Base-by-base conservation (phyloP, 2,888 invertebrate species). In the Opisthograptis luteolata region DNA sequence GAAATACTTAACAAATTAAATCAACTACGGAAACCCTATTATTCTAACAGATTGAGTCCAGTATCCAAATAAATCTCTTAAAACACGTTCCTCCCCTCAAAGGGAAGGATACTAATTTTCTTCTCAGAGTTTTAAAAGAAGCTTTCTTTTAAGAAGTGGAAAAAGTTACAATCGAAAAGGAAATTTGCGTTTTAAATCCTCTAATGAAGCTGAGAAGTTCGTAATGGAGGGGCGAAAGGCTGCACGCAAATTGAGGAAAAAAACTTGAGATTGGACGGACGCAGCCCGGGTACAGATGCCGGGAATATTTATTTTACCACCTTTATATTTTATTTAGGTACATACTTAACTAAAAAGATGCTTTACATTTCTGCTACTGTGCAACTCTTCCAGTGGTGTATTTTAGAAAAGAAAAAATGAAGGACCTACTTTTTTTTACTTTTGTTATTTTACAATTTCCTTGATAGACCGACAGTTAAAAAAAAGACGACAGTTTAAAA, bases 141-240 rank as follows among this genome's bases (percentile, higher is more conserved):
- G 87, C 84, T 86, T 87, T 82, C 84, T 87, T 87, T 86, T 85
- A 84, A 87, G 86, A 79, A 84, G 84, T 87, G 79, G 84, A 89
- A 88, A 88, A 90, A 90, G 88, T 89, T 90, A 89, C 89, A 89
- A 89, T 87, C 89, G 87, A 86, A 89, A 85, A 83, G 87, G 87
- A 87, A 90, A 90, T 90, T 90, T 90, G 90, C 88, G 89, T 88
- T 90, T 90, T 90, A 90, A 90, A 89, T 88, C 87, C 83, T 88
- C 90, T 90, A 90, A 90, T 89, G 89, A 89, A 89, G 85, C 88
- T 81, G 85, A 86, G 90, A 89, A 90, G 79, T 89, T 90, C 82
- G 79, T 83, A 87, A 89, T 89, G 88, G 87, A 86, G 87, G 87
- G 87, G 85, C 78, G 86, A 84, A 86, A 87, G 85, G 85, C 87